These are phyloP conservation scores for Drosophila kambysellisi DNA, from an alignment of 2,888 invertebrate genomes.

Conservation along the genomic window DNA sequence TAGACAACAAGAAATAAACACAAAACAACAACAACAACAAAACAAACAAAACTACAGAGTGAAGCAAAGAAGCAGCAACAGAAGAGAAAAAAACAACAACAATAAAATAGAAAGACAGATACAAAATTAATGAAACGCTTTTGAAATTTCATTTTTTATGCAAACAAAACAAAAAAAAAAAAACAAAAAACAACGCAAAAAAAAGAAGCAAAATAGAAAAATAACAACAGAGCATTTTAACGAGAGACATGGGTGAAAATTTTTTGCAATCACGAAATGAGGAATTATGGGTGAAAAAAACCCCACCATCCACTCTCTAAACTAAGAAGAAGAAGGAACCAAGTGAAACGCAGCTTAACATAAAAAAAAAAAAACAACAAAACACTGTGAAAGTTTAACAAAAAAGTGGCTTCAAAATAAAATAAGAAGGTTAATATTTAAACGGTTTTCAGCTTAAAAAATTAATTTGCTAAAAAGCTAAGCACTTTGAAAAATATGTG, in stretches of 20 bases:
- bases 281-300: slow-evolving; percentile 58
- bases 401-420: slow-evolving; percentile 16
- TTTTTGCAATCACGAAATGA: slow-evolving; percentile 56
- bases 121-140: slow-evolving; percentile 71
- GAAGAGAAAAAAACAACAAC: slow-evolving; percentile 4
- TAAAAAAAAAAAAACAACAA: slow-evolving; percentile 5
- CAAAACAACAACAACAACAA: slow-evolving; percentile 22
- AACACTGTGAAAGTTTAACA: slow-evolving; percentile 42
- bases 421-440: slow-evolving; percentile 15
- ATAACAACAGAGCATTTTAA: slow-evolving; percentile 37
- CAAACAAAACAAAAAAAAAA: slow-evolving; percentile 55
- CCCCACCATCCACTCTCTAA: slow-evolving; percentile 4
- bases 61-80: slow-evolving; percentile 4
- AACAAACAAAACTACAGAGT: slow-evolving; percentile 9
- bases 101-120: slow-evolving; percentile 25
- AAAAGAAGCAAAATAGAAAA: slow-evolving; percentile 27
- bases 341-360: slow-evolving; percentile 32
- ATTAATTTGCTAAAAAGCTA: background rate
- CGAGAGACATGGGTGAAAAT: slow-evolving; percentile 57
- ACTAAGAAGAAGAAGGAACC: slow-evolving; percentile 14
- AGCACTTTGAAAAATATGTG: background rate
- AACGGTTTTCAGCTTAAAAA: slow-evolving; percentile 7
- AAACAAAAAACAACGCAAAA: slow-evolving; percentile 7
- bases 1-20: slow-evolving; percentile 34
- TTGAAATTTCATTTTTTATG: slow-evolving; percentile 67